A percentile compares a stretch with the other conserved stretches of the same genome.
Conservation (phyloP, 2,113 vertebrate species). For the Miniopterus natalensis region DNA sequence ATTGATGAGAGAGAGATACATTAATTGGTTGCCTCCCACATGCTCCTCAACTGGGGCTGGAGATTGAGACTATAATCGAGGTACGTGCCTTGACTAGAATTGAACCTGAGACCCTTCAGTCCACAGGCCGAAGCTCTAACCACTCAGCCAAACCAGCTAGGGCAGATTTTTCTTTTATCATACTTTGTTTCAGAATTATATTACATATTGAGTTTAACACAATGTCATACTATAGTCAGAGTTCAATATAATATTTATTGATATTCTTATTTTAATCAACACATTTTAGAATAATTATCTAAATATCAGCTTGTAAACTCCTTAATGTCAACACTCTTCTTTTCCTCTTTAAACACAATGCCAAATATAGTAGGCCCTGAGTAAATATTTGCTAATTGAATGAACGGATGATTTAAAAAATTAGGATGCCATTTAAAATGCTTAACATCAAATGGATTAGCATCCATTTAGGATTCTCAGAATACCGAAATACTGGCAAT, state of each 20-base stretch:
- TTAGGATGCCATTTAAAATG: not conserved
- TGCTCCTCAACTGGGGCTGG: no score
- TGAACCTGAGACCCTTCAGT: no score
- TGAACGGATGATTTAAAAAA: not conserved
- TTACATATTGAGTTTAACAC: slow-evolving; percentile 2
- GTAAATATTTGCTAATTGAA: slow-evolving; percentile 22
- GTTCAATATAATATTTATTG: not conserved
- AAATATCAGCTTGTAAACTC: not conserved
- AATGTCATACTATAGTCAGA: not conserved
- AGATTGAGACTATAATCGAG: no score
- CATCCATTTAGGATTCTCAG: not conserved
- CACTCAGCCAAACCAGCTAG: no score
- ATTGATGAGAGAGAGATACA: no score
- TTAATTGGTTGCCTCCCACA: no score
- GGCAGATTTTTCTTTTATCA: not conserved
- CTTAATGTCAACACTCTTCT: not conserved
- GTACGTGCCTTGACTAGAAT: no score
- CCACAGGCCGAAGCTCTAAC: no score
- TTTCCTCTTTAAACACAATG: not conserved
- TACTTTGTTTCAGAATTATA: not conserved
- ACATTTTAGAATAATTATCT: not conserved
- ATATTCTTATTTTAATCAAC: not conserved
- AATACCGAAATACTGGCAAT: not conserved
- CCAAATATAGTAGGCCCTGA: not conserved
- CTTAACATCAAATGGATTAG: not conserved